Conservation (phyloP, 2,888 invertebrate genomes). For the Hemithea aestivaria region DNA sequence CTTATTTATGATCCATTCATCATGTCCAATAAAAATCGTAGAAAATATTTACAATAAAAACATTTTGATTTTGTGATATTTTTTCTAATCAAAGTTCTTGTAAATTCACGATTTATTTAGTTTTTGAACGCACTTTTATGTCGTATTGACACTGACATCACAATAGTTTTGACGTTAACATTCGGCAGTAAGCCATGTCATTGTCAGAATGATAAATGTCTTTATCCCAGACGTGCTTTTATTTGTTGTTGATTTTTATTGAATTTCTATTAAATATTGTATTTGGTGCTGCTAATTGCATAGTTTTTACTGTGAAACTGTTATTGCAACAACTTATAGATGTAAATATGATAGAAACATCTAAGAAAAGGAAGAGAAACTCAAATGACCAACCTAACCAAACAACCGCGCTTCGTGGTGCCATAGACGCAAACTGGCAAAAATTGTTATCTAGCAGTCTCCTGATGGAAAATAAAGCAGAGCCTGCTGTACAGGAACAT, state of each 20-base stretch:
- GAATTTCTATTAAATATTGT: constrained; percentile 49
- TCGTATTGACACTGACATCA: constrained; percentile 3
- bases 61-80: too few relatives aligned
- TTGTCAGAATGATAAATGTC: constrained; percentile 54
- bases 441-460: constrained; percentile 54
- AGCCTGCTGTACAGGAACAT: constrained; percentile 39
- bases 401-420: constrained; percentile 46
- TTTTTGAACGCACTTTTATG: too few relatives aligned
- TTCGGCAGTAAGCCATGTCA: not conserved
- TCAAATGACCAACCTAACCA: constrained; percentile 45
- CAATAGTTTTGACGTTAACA: constrained; percentile 2
- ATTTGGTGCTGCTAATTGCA: constrained; percentile 30
- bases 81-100: too few relatives aligned
- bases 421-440: constrained; percentile 70
- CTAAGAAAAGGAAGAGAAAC: constrained; percentile 54
- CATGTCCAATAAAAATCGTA: too few relatives aligned
- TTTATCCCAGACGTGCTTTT: constrained; percentile 38
- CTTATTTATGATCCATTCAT: too few relatives aligned
- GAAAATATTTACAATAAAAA: too few relatives aligned
- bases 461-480: constrained; percentile 53
- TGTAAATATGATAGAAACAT: constrained; percentile 60
- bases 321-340: constrained; percentile 37
- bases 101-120: too few relatives aligned
- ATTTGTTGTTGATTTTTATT: constrained; percentile 49
- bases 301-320: constrained; percentile 34